Percentiles rank a stretch among this genome's conserved stretches.
Conservation (phyloP, 2,113 vertebrate genomes). For the Dicentrarchus labrax region DNA sequence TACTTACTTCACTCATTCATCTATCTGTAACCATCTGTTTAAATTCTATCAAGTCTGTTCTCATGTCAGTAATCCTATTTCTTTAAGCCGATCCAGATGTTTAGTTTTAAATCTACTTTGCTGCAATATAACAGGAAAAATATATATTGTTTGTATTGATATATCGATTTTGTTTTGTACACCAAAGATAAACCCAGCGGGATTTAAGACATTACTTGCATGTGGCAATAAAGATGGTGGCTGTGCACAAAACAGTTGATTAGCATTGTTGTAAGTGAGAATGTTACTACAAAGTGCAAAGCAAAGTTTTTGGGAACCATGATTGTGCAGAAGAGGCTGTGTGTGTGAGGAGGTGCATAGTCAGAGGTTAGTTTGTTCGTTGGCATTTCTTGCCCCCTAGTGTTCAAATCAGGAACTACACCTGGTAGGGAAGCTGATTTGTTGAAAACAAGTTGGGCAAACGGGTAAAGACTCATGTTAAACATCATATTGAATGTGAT, state of each 20-base stretch:
- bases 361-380: not conserved
- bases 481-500: not conserved
- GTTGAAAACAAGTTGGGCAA: not conserved
- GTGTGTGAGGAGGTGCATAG: not conserved
- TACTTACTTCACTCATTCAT: not conserved
- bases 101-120: not conserved
- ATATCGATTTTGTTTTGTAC: not conserved
- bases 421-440: not conserved
- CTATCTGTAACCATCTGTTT: not conserved
- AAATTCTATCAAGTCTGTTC: not conserved
- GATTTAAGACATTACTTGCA: not conserved
- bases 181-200: not conserved
- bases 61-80: not conserved
- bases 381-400: conserved; percentile 52
- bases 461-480: not conserved
- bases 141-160: not conserved
- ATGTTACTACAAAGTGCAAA: not conserved
- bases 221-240: not conserved
- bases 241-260: not conserved
- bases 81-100: no score
- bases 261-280: not conserved
- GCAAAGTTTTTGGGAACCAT: not conserved
- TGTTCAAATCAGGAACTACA: conserved; percentile 37
- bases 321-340: not conserved
- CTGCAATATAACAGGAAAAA: not conserved